These are phyloP conservation scores for Hoplias malabaricus DNA, from an alignment of 2,113 vertebrate species.

Conservation along the genomic window DNA sequence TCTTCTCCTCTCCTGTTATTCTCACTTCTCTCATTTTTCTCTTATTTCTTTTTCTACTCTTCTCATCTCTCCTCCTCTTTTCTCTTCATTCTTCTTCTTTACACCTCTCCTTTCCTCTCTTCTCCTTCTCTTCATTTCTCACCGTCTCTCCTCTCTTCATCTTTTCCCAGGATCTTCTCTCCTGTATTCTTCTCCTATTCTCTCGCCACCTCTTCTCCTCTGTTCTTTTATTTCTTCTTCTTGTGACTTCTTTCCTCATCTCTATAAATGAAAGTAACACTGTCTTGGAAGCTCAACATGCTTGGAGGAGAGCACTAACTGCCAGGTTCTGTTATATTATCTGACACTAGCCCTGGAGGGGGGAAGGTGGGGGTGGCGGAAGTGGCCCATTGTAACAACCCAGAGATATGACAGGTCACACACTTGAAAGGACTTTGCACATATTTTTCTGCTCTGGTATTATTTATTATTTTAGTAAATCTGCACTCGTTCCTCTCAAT, in stretches of 20 bases:
- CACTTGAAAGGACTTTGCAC: too few relatives aligned
- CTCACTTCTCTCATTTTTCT: background rate
- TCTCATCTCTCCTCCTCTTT: background rate
- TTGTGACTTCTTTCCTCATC: background rate
- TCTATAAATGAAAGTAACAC: too few relatives aligned
- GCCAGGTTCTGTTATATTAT: too few relatives aligned
- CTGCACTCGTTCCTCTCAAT: background rate
- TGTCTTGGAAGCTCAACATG: too few relatives aligned
- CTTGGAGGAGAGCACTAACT: too few relatives aligned
- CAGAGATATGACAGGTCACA: too few relatives aligned
- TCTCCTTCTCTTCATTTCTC: background rate
- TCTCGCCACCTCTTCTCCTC: background rate
- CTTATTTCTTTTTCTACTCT: background rate
- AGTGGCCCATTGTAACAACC: too few relatives aligned
- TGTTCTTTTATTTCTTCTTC: background rate
- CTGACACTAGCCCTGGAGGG: too few relatives aligned
- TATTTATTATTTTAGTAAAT: too few relatives aligned
- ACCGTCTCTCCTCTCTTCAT: background rate
- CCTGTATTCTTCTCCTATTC: background rate
- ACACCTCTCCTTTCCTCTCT: conserved; percentile 52
- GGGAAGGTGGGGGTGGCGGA: too few relatives aligned
- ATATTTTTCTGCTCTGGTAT: too few relatives aligned
- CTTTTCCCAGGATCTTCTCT: background rate
- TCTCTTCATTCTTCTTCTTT: conserved; percentile 32
- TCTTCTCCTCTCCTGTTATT: background rate